Evolutionary conservation across 2,888 invertebrate species (phyloP).

Genomic region (Sphaerophoria rueppellii): DNA sequence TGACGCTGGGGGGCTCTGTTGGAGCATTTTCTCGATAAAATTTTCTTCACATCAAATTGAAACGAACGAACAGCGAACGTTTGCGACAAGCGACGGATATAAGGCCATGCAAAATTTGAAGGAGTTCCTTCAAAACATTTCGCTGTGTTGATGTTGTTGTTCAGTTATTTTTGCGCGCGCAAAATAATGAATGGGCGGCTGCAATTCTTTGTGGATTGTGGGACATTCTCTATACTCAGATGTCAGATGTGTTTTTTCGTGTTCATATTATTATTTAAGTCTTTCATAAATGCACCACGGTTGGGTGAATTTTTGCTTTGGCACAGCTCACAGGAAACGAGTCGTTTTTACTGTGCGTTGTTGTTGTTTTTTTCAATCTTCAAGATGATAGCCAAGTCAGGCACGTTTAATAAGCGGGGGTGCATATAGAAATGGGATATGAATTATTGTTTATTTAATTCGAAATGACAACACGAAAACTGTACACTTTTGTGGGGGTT

Average conservation of each 20-base stretch:
- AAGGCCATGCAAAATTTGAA: slow-evolving; percentile 31
- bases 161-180: slow-evolving; percentile 47
- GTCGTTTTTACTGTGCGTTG: slow-evolving; percentile 30
- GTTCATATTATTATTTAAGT: slow-evolving; percentile 3
- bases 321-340: slow-evolving; percentile 64
- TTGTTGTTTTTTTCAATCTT: slow-evolving; percentile 50
- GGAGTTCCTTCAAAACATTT: slow-evolving; percentile 35
- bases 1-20: slow-evolving; percentile 63
- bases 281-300: slow-evolving; percentile 22
- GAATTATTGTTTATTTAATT: slow-evolving; percentile 72
- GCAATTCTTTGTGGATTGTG: slow-evolving; percentile 66
- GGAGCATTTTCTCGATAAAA: slow-evolving; percentile 60
- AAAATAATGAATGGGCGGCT: slow-evolving; percentile 73
- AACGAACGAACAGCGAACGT: slow-evolving; percentile 11
- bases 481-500: slow-evolving; percentile 35
- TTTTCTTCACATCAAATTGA: slow-evolving; percentile 50
- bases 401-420: slow-evolving; percentile 34
- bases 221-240: slow-evolving; percentile 43
- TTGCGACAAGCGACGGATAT: slow-evolving; percentile 19
- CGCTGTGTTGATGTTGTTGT: background rate
- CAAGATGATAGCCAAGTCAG: slow-evolving; percentile 62
- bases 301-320: slow-evolving; percentile 59
- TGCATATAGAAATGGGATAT: slow-evolving; percentile 37
- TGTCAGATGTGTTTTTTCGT: background rate
- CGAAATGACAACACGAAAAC: slow-evolving; percentile 41